Conservation (phyloP, 1,140 invertebrate species). For the Anoplolepis gracilipes region DNA sequence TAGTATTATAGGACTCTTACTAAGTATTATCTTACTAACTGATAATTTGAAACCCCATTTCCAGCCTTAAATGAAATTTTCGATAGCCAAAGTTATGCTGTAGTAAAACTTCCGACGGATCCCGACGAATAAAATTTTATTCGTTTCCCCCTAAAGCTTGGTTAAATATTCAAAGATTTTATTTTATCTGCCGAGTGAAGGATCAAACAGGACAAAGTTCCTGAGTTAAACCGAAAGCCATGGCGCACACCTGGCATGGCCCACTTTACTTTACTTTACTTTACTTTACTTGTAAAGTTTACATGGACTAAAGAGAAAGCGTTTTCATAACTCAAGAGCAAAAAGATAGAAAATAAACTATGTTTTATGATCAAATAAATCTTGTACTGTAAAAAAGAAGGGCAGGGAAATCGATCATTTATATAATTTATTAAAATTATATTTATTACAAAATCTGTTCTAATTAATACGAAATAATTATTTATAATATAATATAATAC, state of each 20-base stretch:
- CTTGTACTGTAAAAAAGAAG: background rate
- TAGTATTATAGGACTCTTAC: background rate
- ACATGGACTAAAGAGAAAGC: slow-evolving; percentile 16
- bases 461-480: background rate
- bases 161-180: slow-evolving; percentile 57
- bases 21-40: background rate
- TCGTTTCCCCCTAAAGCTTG: slow-evolving; percentile 12
- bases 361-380: background rate
- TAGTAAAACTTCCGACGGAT: slow-evolving; percentile 30
- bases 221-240: slow-evolving; percentile 60
- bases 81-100: slow-evolving; percentile 5
- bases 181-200: slow-evolving; percentile 25
- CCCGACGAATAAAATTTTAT: slow-evolving; percentile 39
- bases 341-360: background rate
- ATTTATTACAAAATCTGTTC: background rate
- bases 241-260: slow-evolving; percentile 61
- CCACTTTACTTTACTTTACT: slow-evolving; percentile 49
- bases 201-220: slow-evolving; percentile 46
- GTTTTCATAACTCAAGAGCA: slow-evolving; percentile 24
- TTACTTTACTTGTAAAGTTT: slow-evolving; percentile 40
- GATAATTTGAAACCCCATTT: background rate
- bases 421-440: background rate
- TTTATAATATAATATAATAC: background rate
- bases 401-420: no score
- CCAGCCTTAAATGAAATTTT: slow-evolving; percentile 26